phyloP scores from a whole-genome alignment of 2,113 vertebrate species.

The Toxotes jaculatrix region DNA sequence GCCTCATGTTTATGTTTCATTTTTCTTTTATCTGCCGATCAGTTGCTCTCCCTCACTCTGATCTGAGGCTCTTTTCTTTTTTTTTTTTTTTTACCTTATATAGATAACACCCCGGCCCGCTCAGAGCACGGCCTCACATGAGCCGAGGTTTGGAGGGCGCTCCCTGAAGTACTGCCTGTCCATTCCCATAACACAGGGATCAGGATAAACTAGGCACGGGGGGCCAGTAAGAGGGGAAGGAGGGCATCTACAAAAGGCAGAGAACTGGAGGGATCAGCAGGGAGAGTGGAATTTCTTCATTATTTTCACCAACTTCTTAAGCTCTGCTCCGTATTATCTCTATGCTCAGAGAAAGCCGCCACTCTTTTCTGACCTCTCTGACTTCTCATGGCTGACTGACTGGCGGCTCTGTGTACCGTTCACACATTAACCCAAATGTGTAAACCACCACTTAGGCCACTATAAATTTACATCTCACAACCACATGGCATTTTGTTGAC shows the following conservation, averaged over 20 bases:
- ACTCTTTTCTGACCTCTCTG: conserved; percentile 22
- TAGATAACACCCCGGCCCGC: conserved; percentile 51
- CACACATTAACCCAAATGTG: conserved; percentile 45
- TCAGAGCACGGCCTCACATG: conserved; percentile 37
- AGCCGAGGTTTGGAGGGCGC: conserved; percentile 49
- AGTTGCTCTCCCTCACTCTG: conserved; percentile 31
- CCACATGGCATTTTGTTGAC: conserved; percentile 66
- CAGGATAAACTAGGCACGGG: conserved; percentile 52
- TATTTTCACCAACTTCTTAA: conserved; percentile 63
- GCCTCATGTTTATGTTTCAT: conserved; percentile 75
- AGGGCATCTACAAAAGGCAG: conserved; percentile 55
- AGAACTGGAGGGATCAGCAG: conserved; percentile 55
- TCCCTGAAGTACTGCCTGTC: conserved; percentile 53
- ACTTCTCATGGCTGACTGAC: neutral
- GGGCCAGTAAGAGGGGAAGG: conserved; percentile 38
- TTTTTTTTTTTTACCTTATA: conserved; percentile 70
- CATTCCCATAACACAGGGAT: conserved; percentile 67
- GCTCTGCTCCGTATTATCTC: conserved; percentile 52
- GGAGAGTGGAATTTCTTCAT: conserved; percentile 72
- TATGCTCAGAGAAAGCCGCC: conserved; percentile 7
- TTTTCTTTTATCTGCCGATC: conserved; percentile 75
- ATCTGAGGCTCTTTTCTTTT: conserved; percentile 33
- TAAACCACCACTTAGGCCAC: conserved; percentile 46
- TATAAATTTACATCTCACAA: conserved; percentile 50
- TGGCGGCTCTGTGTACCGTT: conserved; percentile 43